These are phyloP conservation scores for Malaclemys terrapin DNA, from an alignment of 2,113 vertebrate species.

Conservation along the genomic window DNA sequence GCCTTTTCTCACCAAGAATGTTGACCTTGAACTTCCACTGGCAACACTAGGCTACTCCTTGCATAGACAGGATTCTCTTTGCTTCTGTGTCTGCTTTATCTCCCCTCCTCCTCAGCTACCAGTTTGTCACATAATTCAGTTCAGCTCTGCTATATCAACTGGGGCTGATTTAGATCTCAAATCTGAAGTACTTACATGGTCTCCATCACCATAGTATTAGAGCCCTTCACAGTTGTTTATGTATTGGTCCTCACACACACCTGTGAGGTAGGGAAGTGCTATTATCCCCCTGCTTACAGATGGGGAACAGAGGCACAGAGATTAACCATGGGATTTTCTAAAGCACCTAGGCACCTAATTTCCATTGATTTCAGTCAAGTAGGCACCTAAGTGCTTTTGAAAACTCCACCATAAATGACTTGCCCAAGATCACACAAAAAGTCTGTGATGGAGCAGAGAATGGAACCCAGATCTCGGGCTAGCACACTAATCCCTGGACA, in stretches of 20 bases:
- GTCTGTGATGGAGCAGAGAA: not conserved
- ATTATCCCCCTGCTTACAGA: not conserved
- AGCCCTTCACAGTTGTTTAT: not conserved
- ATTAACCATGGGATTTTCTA: not conserved
- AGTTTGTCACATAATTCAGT: not conserved
- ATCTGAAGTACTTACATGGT: not conserved
- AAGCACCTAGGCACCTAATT: not conserved
- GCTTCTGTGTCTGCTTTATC: not conserved
- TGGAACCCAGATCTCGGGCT: not conserved
- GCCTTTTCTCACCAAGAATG: not conserved
- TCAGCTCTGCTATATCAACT: not conserved
- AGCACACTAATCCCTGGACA: not conserved
- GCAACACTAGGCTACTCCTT: not conserved
- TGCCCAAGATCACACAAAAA: not conserved
- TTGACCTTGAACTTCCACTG: not conserved
- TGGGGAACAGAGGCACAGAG: not conserved
- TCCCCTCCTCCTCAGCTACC: no score
- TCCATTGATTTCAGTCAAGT: not conserved
- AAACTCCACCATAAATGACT: not conserved
- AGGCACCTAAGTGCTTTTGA: not conserved
- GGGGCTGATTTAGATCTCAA: not conserved
- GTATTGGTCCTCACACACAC: not conserved
- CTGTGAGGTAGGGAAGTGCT: not conserved
- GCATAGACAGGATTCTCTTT: not conserved
- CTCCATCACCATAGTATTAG: not conserved